phyloP scores from a whole-genome alignment of 1,140 invertebrate species.

The Heliothis virescens region DNA sequence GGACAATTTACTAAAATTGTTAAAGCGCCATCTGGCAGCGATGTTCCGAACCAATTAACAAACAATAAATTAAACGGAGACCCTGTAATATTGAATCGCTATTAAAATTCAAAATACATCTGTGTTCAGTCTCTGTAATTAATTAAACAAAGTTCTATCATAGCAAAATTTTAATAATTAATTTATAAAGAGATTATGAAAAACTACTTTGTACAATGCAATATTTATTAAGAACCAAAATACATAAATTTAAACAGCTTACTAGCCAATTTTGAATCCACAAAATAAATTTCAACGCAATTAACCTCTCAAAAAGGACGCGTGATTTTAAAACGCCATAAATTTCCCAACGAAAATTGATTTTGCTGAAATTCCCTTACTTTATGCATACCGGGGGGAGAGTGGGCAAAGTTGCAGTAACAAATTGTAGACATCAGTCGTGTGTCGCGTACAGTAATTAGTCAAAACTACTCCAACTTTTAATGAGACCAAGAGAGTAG shows the following conservation, averaged over 20 bases:
- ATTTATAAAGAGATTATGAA: no score
- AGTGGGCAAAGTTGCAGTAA: conserved; percentile 47
- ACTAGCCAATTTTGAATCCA: neutral
- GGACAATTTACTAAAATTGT: conserved; percentile 18
- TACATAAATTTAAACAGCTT: neutral
- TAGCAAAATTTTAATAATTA: no score
- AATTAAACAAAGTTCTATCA: no score
- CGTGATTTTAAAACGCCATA: neutral
- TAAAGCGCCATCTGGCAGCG: conserved; percentile 5
- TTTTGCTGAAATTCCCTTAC: conserved; percentile 29
- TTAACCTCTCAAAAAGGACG: conserved; percentile 2
- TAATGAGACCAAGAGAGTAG: conserved; percentile 53
- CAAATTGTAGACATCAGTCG: conserved; percentile 53
- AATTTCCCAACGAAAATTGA: conserved; percentile 16
- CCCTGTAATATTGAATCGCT: conserved; percentile 6
- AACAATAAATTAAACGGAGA: conserved; percentile 48
- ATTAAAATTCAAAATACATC: neutral
- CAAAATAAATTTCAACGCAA: neutral
- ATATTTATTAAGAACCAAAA: no score
- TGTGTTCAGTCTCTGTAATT: no score
- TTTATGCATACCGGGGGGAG: conserved; percentile 18
- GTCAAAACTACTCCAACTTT: conserved; percentile 57
- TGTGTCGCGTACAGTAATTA: conserved; percentile 50
- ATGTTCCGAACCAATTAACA: conserved; percentile 30
- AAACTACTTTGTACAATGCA: no score